These are phyloP conservation scores for Notechis scutatus DNA, from an alignment of 2,113 vertebrate species.

Conservation along the genomic window DNA sequence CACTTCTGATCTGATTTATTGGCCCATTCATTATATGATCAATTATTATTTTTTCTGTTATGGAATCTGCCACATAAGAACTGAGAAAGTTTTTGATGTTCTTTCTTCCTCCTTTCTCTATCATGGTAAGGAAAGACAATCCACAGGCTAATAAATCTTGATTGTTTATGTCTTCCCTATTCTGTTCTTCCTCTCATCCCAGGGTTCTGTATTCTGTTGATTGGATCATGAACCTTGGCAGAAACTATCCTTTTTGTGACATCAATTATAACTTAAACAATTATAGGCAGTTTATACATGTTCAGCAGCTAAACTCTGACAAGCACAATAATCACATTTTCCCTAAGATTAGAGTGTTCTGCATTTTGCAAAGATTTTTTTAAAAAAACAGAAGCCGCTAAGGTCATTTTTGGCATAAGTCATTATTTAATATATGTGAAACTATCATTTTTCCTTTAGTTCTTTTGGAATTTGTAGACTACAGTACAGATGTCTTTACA, in stretches of 20 bases:
- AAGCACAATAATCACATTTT: neutral
- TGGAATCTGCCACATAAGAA: neutral
- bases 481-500: neutral
- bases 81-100: neutral
- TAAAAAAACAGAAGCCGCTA: neutral
- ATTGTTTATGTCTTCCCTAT: neutral
- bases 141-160: neutral
- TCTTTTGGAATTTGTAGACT: neutral
- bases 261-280: neutral
- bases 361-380: neutral
- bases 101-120: neutral
- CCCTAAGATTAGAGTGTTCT: neutral
- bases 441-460: neutral
- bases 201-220: neutral
- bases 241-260: neutral
- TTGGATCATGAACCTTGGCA: neutral
- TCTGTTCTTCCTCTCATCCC: neutral
- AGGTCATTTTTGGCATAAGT: neutral
- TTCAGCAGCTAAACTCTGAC: neutral
- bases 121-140: neutral
- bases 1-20: neutral
- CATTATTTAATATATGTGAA: neutral
- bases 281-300: neutral
- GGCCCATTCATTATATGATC: neutral
- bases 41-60: neutral